Conservation (phyloP, 2,113 vertebrate species). For the Arizona elegans region DNA sequence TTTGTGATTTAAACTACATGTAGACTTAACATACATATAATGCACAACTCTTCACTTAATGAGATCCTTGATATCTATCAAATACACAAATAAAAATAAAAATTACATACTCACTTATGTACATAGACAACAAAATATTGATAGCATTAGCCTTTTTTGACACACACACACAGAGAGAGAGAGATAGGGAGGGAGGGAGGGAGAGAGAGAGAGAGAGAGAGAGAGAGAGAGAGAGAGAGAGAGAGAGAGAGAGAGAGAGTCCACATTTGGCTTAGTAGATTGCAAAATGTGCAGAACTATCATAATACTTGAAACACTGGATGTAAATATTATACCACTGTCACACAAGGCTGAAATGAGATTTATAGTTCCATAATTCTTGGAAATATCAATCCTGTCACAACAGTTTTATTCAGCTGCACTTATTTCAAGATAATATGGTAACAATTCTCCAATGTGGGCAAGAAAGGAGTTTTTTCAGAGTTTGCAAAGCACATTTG, state of each 20-base stretch:
- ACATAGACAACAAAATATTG: neutral
- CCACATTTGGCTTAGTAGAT: neutral
- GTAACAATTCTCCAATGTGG: neutral
- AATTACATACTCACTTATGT: neutral
- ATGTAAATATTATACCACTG: neutral
- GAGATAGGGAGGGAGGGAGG: too few species aligned
- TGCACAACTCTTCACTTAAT: neutral
- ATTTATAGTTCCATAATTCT: neutral
- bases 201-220: too few species aligned
- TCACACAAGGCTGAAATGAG: neutral
- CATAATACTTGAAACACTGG: neutral
- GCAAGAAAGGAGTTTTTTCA: neutral
- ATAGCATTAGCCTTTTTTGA: neutral
- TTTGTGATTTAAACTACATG: neutral
- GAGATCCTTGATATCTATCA: neutral
- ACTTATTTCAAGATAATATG: neutral
- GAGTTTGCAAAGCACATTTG: neutral
- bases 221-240: too few species aligned
- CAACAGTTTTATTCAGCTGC: neutral
- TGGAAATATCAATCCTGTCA: neutral
- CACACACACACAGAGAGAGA: too few species aligned
- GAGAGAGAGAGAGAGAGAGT: too few species aligned
- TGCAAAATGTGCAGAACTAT: neutral
- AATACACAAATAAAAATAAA: neutral
- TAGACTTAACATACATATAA: neutral